Evolutionary conservation across 1,140 invertebrate genomes (phyloP).

Genomic region (Anoplolepis gracilipes): DNA sequence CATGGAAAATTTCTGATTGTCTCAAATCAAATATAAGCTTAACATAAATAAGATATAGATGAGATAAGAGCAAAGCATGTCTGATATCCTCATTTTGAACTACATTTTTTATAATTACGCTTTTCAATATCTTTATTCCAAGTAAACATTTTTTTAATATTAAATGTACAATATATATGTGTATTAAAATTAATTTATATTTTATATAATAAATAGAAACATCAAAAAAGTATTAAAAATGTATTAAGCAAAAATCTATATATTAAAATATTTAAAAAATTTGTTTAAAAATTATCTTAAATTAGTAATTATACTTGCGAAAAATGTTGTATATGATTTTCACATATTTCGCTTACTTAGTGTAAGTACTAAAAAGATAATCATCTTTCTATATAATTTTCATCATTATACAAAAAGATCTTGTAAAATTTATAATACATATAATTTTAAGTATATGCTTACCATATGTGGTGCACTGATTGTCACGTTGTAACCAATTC

Average conservation of each 20-base stretch:
- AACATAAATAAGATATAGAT: constrained; percentile 62
- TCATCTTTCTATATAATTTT: neutral
- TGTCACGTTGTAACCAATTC: constrained; percentile 96
- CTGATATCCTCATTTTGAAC: constrained; percentile 72
- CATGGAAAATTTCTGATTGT: constrained; percentile 63
- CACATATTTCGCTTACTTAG: neutral
- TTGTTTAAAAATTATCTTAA: neutral
- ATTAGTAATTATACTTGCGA: too few species aligned
- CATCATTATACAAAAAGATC: neutral
- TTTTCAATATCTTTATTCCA: neutral
- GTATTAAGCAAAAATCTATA: neutral
- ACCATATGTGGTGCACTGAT: constrained; percentile 99
- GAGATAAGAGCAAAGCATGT: constrained; percentile 66
- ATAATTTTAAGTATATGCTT: constrained; percentile 68
- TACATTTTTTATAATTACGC: constrained; percentile 60
- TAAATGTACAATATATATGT: neutral
- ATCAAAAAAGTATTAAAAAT: neutral
- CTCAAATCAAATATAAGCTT: constrained; percentile 56
- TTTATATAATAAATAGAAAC: neutral
- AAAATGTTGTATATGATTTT: neutral
- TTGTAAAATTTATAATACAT: neutral
- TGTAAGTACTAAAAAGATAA: neutral
- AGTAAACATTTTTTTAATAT: neutral
- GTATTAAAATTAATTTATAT: neutral
- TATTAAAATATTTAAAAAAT: neutral